Base-by-base conservation (phyloP, 1,140 invertebrate genomes). In the Trachymyrmex cornetzi region DNA sequence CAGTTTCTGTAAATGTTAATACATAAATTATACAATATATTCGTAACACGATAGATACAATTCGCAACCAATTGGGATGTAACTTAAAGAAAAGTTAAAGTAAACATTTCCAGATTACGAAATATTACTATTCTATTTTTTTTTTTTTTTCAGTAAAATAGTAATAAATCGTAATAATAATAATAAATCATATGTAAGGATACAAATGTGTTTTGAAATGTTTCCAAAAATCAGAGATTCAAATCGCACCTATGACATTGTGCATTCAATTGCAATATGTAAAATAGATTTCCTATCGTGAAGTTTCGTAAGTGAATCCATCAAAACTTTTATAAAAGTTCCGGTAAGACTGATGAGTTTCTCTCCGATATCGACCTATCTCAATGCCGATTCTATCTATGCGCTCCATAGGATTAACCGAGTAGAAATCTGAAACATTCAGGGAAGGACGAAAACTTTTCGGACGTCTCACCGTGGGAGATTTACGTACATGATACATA, bases 321-420 rank as follows among this genome's bases (percentile, higher is more conserved):
- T 90, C 89, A 87, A 87, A 90, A 90, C 85, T 90, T 89, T 27
- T 59, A 44, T 85, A 48, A 86, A 89, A 88, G 61, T 81, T 89
- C 27, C 75, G 22, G 24, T 27, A 38, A 61, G 77, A 80, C 87
- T 88, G 85, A 88, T 87, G 86, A 88, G 67, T 88, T 87, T 63
- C 69, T 84, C 80, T 9, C 12, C 14, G 44, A 27, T 66, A 87
- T 84, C 80, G 80, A 84, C 80, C 69, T 84, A 63, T 14, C 80
- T 19, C 80, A 84, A 84, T 84, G 69, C 80, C 80, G 55, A 87
- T 88, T 84, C 86, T n/a, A 30, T 82, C 71, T 75, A 88, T 67
- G 30, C 86, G 86, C 24, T 66, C 55, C 77, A 59, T 55, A 55
- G 69, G 77, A 88, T 74, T 88, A 88, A 88, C 87, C 61, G 50